These are phyloP conservation scores for Pangasianodon hypophthalmus DNA, from an alignment of 2,113 vertebrate species.

Conservation along the genomic window DNA sequence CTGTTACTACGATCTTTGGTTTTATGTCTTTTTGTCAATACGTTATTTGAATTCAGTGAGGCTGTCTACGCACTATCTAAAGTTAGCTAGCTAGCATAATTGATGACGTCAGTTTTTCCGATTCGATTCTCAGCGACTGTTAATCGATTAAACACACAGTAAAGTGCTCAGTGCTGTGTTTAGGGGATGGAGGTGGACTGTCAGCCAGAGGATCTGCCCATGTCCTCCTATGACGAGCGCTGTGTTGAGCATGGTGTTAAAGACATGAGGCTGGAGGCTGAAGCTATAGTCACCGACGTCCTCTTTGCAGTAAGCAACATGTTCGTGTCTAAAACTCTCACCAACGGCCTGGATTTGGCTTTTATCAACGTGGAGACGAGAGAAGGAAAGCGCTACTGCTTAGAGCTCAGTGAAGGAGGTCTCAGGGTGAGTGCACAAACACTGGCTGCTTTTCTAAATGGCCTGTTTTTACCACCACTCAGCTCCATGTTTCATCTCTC, in stretches of 20 bases:
- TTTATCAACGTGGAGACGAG: slow-evolving; percentile 95
- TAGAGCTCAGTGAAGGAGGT: slow-evolving; percentile 94
- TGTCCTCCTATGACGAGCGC: slow-evolving; percentile 77
- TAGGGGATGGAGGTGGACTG: slow-evolving; percentile 88
- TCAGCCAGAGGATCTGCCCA: slow-evolving; percentile 79
- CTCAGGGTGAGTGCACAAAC: slow-evolving; percentile 79
- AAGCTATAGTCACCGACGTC: slow-evolving; percentile 93
- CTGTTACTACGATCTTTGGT: neutral
- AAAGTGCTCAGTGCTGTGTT: slow-evolving; percentile 33
- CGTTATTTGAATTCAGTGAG: neutral
- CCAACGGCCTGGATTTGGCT: slow-evolving; percentile 83
- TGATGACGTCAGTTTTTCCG: slow-evolving; percentile 11
- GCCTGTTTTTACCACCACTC: neutral
- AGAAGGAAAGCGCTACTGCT: slow-evolving; percentile 86
- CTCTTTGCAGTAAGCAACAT: slow-evolving; percentile 92
- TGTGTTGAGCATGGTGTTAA: slow-evolving; percentile 81
- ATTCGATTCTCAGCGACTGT: neutral
- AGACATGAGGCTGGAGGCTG: slow-evolving; percentile 94
- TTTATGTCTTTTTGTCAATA: neutral
- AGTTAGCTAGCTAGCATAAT: neutral
- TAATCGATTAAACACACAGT: neutral
- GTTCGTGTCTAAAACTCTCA: slow-evolving; percentile 88
- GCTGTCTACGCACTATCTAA: no score
- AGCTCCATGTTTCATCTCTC: neutral
- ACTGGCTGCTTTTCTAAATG: neutral